Conservation (phyloP, 2,888 invertebrate species). For the Cheilosia grossa region DNA sequence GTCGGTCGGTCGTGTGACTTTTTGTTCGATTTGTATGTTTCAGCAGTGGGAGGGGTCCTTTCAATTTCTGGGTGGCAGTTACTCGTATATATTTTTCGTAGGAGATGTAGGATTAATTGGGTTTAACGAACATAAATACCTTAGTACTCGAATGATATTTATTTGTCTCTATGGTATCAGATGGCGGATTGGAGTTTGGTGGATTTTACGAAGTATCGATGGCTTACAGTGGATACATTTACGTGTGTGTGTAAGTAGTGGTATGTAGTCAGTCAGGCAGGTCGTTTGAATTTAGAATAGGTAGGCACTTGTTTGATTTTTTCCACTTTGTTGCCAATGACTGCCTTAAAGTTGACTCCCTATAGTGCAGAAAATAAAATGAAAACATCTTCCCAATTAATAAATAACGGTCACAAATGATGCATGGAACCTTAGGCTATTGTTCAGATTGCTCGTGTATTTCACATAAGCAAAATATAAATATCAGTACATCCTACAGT, state of each 20-base stretch:
- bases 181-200: conserved; percentile 33
- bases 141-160: conserved; percentile 63
- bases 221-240: background rate
- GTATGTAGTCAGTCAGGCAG: too few species aligned
- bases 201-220: conserved; percentile 24
- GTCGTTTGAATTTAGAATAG: too few species aligned
- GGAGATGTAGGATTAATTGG: conserved; percentile 72
- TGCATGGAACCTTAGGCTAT: too few species aligned
- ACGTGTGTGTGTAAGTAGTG: background rate
- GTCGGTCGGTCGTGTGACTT: conserved; percentile 58
- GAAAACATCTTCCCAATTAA: too few species aligned
- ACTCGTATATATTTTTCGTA: conserved; percentile 62
- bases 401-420: too few species aligned
- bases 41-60: conserved; percentile 53
- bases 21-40: conserved; percentile 59
- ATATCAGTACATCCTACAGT: too few species aligned
- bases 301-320: too few species aligned
- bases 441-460: too few species aligned
- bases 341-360: too few species aligned
- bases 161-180: conserved; percentile 65
- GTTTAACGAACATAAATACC: conserved; percentile 72
- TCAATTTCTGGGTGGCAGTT: conserved; percentile 64
- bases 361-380: too few species aligned
- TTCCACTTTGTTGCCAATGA: too few species aligned
- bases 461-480: too few species aligned